These are phyloP conservation scores for Tadarida brasiliensis DNA, from an alignment of 2,797 vertebrate species.

Conservation along the genomic window DNA sequence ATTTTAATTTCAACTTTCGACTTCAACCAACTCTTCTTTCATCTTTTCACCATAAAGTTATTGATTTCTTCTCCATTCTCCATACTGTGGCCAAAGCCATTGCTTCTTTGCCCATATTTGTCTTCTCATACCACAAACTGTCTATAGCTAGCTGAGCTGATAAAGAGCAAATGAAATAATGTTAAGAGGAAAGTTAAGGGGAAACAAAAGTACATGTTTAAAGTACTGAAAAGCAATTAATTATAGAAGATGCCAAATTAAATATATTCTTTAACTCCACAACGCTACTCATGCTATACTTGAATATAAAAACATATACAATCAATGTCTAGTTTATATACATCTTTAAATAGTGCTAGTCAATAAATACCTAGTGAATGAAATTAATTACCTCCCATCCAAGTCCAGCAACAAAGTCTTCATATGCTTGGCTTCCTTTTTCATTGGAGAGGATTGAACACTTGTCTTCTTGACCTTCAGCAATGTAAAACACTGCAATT, in stretches of 20 bases:
- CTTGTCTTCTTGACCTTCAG: constrained; percentile 99
- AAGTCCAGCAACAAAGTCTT: constrained; percentile 98
- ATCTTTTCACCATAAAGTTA: neutral
- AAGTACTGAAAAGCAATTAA: constrained; percentile 26
- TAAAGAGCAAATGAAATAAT: constrained; percentile 49
- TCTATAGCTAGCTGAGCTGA: neutral
- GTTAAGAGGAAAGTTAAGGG: constrained; percentile 20
- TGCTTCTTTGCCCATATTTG: neutral
- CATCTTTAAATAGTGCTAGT: neutral
- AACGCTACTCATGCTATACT: neutral
- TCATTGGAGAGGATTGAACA: constrained; percentile 97
- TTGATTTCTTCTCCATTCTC: neutral
- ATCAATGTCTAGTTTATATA: neutral
- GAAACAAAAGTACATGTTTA: constrained; percentile 14
- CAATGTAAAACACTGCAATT: constrained; percentile 98
- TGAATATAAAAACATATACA: neutral
- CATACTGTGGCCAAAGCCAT: neutral
- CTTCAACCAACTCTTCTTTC: constrained; percentile 30
- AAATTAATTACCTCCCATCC: constrained; percentile 96
- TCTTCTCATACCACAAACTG: constrained; percentile 40
- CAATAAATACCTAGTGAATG: neutral
- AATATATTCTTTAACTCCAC: neutral
- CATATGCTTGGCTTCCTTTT: constrained; percentile 96
- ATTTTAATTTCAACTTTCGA: constrained; percentile 2
- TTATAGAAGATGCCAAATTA: neutral